Conservation (phyloP, 2,797 vertebrate species). For the Liparis tanakae region DNA sequence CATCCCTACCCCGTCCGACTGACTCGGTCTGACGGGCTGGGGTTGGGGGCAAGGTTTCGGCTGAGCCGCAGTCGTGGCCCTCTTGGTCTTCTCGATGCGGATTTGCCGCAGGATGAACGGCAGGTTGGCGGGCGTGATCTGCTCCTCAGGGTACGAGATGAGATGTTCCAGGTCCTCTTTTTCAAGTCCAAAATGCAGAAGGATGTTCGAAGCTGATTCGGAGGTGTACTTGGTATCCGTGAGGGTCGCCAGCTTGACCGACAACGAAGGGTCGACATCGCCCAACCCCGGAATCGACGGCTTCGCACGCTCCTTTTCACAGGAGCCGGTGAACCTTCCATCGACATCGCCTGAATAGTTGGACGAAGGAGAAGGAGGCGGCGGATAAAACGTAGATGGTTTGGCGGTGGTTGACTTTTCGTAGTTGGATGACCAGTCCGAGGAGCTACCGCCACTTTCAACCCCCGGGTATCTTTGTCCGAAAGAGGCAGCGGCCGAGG, state of each 20-base stretch:
- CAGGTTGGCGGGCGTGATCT: slow-evolving; percentile 93
- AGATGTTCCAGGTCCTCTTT: slow-evolving; percentile 95
- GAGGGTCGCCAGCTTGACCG: slow-evolving; percentile 12
- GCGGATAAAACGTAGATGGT: slow-evolving; percentile 28
- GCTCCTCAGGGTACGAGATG: slow-evolving; percentile 92
- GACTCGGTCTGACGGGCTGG: slow-evolving; percentile 27
- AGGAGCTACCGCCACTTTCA: slow-evolving; percentile 30
- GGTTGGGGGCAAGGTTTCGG: slow-evolving; percentile 32
- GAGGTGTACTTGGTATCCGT: slow-evolving; percentile 85
- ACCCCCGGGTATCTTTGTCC: slow-evolving; percentile 13
- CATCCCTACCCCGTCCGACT: slow-evolving; percentile 6
- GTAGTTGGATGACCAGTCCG: slow-evolving; percentile 52
- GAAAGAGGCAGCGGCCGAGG: slow-evolving; percentile 21
- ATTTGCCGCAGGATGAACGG: slow-evolving; percentile 93
- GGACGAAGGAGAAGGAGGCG: slow-evolving; percentile 37
- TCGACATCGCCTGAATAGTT: slow-evolving; percentile 37
- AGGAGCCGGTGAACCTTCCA: slow-evolving; percentile 8
- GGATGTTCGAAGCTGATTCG: slow-evolving; percentile 91
- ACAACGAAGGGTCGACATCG: slow-evolving; percentile 25
- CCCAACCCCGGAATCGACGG: slow-evolving; percentile 55
- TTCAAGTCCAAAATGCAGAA: slow-evolving; percentile 93
- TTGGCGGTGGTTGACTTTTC: slow-evolving; percentile 8
- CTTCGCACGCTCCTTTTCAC: slow-evolving; percentile 26
- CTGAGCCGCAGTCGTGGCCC: slow-evolving; percentile 37
- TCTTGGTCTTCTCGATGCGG: slow-evolving; percentile 87